These are phyloP conservation scores for Chitala chitala DNA, from an alignment of 2,113 vertebrate species.

Conservation along the genomic window DNA sequence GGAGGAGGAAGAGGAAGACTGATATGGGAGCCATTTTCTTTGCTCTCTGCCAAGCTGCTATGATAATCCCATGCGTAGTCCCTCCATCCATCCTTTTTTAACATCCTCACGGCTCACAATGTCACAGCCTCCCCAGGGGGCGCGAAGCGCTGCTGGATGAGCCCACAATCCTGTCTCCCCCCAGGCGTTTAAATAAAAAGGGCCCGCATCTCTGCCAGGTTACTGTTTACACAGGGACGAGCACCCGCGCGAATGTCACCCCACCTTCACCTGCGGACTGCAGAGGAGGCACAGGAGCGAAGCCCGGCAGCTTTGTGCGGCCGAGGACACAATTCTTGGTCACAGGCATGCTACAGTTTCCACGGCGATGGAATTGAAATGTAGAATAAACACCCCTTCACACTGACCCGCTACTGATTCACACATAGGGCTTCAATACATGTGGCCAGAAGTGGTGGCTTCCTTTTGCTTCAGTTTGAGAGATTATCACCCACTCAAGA, in stretches of 20 bases:
- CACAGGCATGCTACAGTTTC: background rate
- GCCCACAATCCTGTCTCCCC: background rate
- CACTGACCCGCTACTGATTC: background rate
- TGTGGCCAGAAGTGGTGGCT: background rate
- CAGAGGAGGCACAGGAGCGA: background rate
- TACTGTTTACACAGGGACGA: background rate
- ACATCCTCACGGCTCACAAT: slow-evolving; percentile 46
- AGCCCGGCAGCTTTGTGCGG: background rate
- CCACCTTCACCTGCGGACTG: background rate
- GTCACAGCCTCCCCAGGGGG: background rate
- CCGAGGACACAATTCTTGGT: background rate
- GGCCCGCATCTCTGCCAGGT: no score
- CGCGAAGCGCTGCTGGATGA: background rate
- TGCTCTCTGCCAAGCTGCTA: slow-evolving; percentile 57
- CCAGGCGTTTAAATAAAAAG: background rate
- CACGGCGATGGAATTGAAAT: background rate
- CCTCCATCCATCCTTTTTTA: slow-evolving; percentile 55
- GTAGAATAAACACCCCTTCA: background rate
- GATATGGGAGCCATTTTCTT: slow-evolving; percentile 52
- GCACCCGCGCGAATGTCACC: background rate
- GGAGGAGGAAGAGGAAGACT: background rate
- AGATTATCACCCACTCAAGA: background rate
- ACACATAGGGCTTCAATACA: background rate
- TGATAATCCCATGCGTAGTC: slow-evolving; percentile 56
- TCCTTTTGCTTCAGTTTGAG: background rate